Base-by-base conservation (phyloP, 2,113 vertebrate genomes). In the Brienomyrus longianalis region DNA sequence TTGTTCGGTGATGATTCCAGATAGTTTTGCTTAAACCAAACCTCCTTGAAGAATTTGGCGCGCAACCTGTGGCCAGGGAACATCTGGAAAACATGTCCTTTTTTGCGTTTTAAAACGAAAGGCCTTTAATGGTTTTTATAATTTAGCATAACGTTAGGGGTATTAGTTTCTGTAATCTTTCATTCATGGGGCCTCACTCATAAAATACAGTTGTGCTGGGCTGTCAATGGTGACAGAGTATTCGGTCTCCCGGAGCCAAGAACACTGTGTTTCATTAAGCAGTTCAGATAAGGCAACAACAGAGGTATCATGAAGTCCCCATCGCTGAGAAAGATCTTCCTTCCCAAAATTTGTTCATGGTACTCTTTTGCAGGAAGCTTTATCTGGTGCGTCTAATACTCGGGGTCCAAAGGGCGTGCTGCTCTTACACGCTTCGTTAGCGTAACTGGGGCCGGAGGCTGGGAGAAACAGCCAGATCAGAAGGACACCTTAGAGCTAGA, bases 71-170 rank as follows among this genome's bases (percentile, higher is more conserved):
- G 87, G 74, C 88, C 86, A 88, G 88, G 59, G 70, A 92, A 94
- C 93, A 94, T 94, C 93, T 94, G 93, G 93, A 91, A 93, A 93
- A 89, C 91, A 92, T 92, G 92, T 91, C 91, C 88, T 47, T 90
- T 85, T 89, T 92, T 77, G 83, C 59, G 88, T 90, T 92, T 88
- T 91, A 89, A 92, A 91, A 45, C 83, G 90, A 88, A 92, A 91
- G 51, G 54, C 91, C 90, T 90, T 84, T 90, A 92, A 92, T 92
- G 91, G 90, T 93, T 92, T 92, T 93, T 59, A 91, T 92, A 91
- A 93, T 92, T 92, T 90, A 93, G 89, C 90, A 90, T 91, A 90
- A 88, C 92, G 90, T 88, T 91, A 88, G 90, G 89, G 86, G 92
- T 92, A 92, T 91, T 92, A 84, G 90, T 91, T 91, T 91, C 88